phyloP scores from a whole-genome alignment of 2,797 vertebrate species.

The Aselliscus stoliczkanus region DNA sequence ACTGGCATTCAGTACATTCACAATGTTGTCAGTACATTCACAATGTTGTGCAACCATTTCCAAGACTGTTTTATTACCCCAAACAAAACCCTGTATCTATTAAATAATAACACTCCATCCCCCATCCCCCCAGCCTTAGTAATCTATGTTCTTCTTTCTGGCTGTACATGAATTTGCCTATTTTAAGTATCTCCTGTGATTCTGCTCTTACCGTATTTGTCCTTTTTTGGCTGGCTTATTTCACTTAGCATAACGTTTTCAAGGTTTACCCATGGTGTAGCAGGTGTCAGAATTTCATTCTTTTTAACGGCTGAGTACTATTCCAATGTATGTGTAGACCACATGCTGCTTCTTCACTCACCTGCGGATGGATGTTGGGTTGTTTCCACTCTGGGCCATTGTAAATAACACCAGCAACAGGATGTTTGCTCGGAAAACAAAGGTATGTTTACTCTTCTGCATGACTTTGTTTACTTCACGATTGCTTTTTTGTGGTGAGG shows the following conservation, averaged over 20 bases:
- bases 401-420: neutral
- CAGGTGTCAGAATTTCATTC: neutral
- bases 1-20: neutral
- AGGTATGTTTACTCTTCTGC: neutral
- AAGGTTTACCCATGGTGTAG: neutral
- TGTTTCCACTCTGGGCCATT: neutral
- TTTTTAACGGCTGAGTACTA: neutral
- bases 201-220: neutral
- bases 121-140: rapidly evolving
- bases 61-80: neutral
- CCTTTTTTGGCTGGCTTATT: neutral
- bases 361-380: neutral
- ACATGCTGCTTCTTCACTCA: neutral
- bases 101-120: neutral
- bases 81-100: neutral
- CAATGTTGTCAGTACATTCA: neutral
- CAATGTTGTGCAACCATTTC: neutral
- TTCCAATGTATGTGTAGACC: neutral
- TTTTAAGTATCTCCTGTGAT: neutral
- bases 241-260: neutral
- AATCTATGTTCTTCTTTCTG: neutral
- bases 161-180: neutral
- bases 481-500: neutral
- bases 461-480: neutral
- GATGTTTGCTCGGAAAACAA: neutral